These are phyloP conservation scores for Paramuricea clavata DNA, from an alignment of 92 coral and sea anemone species.

Conservation along the genomic window DNA sequence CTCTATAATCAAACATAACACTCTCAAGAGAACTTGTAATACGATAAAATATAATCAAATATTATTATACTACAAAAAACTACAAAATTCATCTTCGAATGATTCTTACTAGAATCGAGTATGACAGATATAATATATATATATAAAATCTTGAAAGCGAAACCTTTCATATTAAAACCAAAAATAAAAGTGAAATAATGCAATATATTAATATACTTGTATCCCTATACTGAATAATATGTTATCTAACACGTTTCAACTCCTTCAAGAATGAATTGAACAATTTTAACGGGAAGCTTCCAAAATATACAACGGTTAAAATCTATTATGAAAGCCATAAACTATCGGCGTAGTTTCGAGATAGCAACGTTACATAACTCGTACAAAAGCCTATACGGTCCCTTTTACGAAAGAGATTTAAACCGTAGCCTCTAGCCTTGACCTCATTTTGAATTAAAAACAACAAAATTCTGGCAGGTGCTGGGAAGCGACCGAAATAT, in stretches of 20 bases:
- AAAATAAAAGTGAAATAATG: neutral
- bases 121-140: neutral
- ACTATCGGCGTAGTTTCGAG: neutral
- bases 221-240: neutral
- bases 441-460: neutral
- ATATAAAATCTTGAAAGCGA: neutral
- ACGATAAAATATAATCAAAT: neutral
- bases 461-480: slow-evolving; percentile 40
- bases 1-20: neutral
- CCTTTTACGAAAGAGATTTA: neutral
- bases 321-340: too few relatives aligned
- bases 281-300: too few relatives aligned
- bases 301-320: too few relatives aligned
- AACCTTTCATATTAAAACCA: neutral
- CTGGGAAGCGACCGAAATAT: neutral
- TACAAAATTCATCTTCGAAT: neutral
- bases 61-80: neutral
- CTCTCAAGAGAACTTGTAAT: neutral
- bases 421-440: neutral
- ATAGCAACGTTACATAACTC: neutral
- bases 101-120: neutral
- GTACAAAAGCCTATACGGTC: neutral
- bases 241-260: too few relatives aligned
- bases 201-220: neutral
- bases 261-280: too few relatives aligned